Evolutionary conservation across 1,140 invertebrate species (phyloP).

Genomic region (Drosophila sechellia): DNA sequence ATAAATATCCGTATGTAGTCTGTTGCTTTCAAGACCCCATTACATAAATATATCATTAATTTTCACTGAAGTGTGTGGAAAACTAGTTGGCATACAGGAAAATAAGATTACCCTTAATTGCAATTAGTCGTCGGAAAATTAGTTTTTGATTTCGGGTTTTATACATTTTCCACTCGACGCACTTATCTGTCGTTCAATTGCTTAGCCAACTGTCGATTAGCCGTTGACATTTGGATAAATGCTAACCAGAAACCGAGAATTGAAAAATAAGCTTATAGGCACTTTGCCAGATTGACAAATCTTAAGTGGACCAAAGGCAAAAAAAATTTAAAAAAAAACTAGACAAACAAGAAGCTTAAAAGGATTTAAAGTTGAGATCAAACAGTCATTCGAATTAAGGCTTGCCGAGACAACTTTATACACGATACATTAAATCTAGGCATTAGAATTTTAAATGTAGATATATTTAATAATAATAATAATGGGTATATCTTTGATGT

Average conservation of each 20-base stretch:
- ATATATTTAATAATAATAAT: too few relatives aligned
- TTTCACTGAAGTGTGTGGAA: slow-evolving; percentile 2
- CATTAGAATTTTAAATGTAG: too few relatives aligned
- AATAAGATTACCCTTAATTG: slow-evolving; percentile 42
- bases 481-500: too few relatives aligned
- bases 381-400: neutral
- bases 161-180: slow-evolving; percentile 8
- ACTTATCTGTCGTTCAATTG: slow-evolving; percentile 37
- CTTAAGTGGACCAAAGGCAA: slow-evolving; percentile 26
- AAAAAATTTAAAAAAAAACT: neutral
- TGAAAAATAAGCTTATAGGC: slow-evolving; percentile 25
- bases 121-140: slow-evolving; percentile 43
- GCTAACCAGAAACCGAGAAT: slow-evolving; percentile 34
- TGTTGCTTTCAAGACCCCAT: slow-evolving; percentile 20
- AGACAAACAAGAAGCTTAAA: slow-evolving; percentile 28
- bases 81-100: slow-evolving; percentile 29
- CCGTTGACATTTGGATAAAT: slow-evolving; percentile 38
- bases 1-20: too few relatives aligned
- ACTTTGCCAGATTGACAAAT: slow-evolving; percentile 42
- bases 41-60: slow-evolving; percentile 35
- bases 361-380: slow-evolving; percentile 16
- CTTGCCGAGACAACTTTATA: neutral
- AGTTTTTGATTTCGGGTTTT: slow-evolving; percentile 36
- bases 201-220: slow-evolving; percentile 41
- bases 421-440: neutral